Evolutionary conservation across 2,113 vertebrate genomes (phyloP).

Genomic region (Arothron firmamentum): DNA sequence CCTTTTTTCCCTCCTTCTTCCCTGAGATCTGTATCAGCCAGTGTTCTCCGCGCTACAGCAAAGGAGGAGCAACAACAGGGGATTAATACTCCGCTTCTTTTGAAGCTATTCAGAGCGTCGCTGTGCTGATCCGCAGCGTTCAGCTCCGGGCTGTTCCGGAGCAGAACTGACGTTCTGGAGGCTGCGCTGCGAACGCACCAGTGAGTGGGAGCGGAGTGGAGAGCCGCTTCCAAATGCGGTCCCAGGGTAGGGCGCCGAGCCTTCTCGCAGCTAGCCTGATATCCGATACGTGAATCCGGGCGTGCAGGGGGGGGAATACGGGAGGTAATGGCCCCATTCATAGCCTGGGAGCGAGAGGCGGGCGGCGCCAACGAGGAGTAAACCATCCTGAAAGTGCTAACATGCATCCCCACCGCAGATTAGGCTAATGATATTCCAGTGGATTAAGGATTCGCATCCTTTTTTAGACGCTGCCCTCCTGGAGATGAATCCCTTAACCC

Average conservation of each 20-base stretch:
- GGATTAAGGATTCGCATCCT: constrained; percentile 47
- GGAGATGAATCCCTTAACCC: constrained; percentile 15
- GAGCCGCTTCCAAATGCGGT: constrained; percentile 25
- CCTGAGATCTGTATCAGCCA: constrained; percentile 19
- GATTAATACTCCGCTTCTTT: constrained; percentile 27
- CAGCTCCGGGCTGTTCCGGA: constrained; percentile 27
- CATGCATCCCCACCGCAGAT: constrained; percentile 56
- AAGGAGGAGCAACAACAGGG: constrained; percentile 20
- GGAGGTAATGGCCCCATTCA: constrained; percentile 65
- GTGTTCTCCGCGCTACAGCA: constrained; percentile 18
- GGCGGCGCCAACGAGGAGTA: constrained; percentile 53
- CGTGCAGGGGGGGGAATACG: constrained; percentile 49
- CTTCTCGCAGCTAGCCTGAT: constrained; percentile 21
- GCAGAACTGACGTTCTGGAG: constrained; percentile 36
- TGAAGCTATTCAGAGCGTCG: constrained; percentile 22
- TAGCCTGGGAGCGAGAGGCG: constrained; percentile 52
- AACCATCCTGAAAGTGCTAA: constrained; percentile 64
- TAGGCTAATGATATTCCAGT: constrained; percentile 64
- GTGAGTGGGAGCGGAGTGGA: constrained; percentile 33
- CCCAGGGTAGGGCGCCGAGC: constrained; percentile 19
- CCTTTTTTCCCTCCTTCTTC: constrained; percentile 19
- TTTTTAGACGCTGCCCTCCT: constrained; percentile 28
- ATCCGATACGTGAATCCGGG: constrained; percentile 23
- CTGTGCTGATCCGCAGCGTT: constrained; percentile 19
- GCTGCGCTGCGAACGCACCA: constrained; percentile 37